Conservation (phyloP, 2,797 vertebrate species). For the Petrocephalus schoutedeni region DNA sequence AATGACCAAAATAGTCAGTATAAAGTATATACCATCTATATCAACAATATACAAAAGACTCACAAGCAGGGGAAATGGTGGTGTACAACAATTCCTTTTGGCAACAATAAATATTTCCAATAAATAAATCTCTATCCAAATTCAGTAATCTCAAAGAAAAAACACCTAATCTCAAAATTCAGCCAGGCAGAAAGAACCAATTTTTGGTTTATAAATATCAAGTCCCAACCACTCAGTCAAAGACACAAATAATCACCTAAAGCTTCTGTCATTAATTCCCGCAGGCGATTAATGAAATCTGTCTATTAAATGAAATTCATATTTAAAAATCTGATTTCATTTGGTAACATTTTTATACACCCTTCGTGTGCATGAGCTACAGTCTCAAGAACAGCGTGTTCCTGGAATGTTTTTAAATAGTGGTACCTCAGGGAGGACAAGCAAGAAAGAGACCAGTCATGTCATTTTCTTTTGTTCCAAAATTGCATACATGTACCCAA, state of each 20-base stretch:
- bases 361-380: neutral
- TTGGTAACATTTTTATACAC: neutral
- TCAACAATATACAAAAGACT: neutral
- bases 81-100: neutral
- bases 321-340: neutral
- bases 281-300: neutral
- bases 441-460: neutral
- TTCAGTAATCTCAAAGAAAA: neutral
- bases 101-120: neutral
- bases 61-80: neutral
- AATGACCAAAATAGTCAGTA: neutral
- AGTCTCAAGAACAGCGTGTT: neutral
- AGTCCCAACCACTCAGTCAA: neutral
- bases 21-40: neutral
- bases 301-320: neutral
- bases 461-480: neutral
- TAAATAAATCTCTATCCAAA: neutral
- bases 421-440: neutral
- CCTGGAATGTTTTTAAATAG: neutral
- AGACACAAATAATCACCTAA: neutral
- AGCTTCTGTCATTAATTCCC: neutral
- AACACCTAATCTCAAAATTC: neutral
- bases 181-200: conserved; percentile 6
- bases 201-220: neutral
- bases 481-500: neutral